phyloP scores from a whole-genome alignment of 2,888 invertebrate species.

The Clistopyga incitator region DNA sequence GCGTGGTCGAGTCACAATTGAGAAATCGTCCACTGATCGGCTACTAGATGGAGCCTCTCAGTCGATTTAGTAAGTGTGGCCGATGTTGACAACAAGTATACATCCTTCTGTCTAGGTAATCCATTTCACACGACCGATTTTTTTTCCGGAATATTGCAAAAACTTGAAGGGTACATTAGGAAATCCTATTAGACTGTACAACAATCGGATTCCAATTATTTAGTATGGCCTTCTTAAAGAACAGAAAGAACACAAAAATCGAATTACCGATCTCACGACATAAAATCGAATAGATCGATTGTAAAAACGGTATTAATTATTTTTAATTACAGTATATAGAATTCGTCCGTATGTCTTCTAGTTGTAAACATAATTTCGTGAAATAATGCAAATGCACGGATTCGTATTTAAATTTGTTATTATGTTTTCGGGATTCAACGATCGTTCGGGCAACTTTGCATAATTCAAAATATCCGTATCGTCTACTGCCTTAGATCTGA shows the following conservation, averaged over 20 bases:
- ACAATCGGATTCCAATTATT: too few relatives aligned
- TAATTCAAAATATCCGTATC: background rate
- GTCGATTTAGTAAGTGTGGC: background rate
- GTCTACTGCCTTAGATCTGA: background rate
- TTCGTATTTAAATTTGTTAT: background rate
- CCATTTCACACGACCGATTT: background rate
- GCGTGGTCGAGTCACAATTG: background rate
- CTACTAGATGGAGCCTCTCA: constrained; percentile 27
- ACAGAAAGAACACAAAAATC: too few relatives aligned
- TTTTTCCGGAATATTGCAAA: too few relatives aligned
- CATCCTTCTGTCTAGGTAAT: background rate
- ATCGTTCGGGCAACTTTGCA: background rate
- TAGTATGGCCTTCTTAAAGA: too few relatives aligned
- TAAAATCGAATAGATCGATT: too few relatives aligned
- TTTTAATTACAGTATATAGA: background rate
- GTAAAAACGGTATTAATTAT: too few relatives aligned
- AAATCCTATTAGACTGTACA: too few relatives aligned
- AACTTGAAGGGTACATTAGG: too few relatives aligned
- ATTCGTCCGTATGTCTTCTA: background rate
- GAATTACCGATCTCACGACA: too few relatives aligned
- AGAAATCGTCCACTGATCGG: background rate
- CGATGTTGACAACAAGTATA: background rate
- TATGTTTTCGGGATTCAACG: background rate
- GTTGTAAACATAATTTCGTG: background rate
- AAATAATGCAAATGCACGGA: background rate